Evolutionary conservation across 2,797 vertebrate genomes (phyloP).

Genomic region (Alfaro cultratus): DNA sequence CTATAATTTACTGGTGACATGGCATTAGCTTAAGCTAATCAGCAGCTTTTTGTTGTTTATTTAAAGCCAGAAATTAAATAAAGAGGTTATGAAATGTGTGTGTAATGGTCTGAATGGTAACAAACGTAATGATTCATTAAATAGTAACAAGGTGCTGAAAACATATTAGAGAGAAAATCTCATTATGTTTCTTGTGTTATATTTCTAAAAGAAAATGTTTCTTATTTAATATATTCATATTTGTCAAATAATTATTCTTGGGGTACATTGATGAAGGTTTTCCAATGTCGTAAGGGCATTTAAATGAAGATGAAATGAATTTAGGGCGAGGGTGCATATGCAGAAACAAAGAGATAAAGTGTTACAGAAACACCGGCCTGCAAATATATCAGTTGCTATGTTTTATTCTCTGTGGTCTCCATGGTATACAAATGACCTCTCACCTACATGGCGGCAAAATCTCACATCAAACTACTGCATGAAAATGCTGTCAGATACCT

Average conservation of each 20-base stretch:
- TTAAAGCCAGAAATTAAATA: background rate
- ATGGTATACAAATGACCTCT: conserved; percentile 37
- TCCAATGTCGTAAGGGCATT: conserved; percentile 74
- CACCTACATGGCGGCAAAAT: conserved; percentile 17
- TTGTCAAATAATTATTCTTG: conserved; percentile 14
- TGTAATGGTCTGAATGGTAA: conserved; percentile 17
- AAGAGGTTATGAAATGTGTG: background rate
- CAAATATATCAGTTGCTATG: conserved; percentile 15
- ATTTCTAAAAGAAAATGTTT: conserved; percentile 35
- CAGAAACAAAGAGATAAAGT: background rate
- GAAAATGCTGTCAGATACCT: conserved; percentile 42
- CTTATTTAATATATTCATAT: conserved; percentile 31
- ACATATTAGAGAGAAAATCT: conserved; percentile 4
- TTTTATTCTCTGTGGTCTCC: conserved; percentile 40
- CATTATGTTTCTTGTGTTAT: conserved; percentile 20
- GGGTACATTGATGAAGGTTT: conserved; percentile 16
- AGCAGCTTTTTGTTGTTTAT: background rate
- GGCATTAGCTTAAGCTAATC: background rate
- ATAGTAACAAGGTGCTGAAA: conserved; percentile 16
- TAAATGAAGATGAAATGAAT: conserved; percentile 58
- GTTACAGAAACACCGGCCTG: conserved; percentile 9
- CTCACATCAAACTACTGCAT: conserved; percentile 28
- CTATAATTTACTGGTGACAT: background rate
- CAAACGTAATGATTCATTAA: background rate
- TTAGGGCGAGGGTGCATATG: conserved; percentile 21